Evolutionary conservation across 2,113 vertebrate species (phyloP).

Genomic region (Leucopsar rothschildi): DNA sequence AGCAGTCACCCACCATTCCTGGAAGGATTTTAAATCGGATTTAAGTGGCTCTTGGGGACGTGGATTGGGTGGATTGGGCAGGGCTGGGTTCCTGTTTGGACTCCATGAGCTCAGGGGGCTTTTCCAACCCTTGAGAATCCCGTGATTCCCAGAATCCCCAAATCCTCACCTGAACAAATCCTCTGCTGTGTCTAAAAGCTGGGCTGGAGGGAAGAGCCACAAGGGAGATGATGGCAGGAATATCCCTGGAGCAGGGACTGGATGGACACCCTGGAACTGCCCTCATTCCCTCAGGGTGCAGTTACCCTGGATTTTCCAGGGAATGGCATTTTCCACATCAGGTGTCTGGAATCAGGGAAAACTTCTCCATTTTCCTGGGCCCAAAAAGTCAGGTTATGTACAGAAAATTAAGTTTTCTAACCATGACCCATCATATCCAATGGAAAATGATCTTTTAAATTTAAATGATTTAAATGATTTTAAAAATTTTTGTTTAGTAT

Average conservation of each 20-base stretch:
- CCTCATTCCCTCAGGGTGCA: not conserved
- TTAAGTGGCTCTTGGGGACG: not conserved
- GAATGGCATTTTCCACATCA: not conserved
- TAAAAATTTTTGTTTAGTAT: not conserved
- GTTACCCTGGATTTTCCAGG: not conserved
- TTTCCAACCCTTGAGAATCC: not conserved
- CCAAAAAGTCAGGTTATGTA: not conserved
- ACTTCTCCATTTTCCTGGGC: not conserved
- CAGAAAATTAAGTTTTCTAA: not conserved
- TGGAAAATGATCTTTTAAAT: not conserved
- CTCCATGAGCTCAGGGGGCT: not conserved
- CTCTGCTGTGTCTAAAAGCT: accelerated
- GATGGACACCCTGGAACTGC: not conserved
- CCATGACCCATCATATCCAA: accelerated
- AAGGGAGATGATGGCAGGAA: not conserved
- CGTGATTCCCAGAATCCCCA: not conserved
- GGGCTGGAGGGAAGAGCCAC: too few species aligned
- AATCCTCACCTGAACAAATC: not conserved
- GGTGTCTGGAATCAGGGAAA: not conserved
- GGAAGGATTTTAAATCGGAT: not conserved
- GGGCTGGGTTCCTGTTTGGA: not conserved
- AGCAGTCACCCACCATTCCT: not conserved
- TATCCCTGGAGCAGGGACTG: not conserved
- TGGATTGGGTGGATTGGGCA: not conserved
- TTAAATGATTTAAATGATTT: too few species aligned